Conservation (phyloP, 2,888 invertebrate genomes). For the Thumatha senex region DNA sequence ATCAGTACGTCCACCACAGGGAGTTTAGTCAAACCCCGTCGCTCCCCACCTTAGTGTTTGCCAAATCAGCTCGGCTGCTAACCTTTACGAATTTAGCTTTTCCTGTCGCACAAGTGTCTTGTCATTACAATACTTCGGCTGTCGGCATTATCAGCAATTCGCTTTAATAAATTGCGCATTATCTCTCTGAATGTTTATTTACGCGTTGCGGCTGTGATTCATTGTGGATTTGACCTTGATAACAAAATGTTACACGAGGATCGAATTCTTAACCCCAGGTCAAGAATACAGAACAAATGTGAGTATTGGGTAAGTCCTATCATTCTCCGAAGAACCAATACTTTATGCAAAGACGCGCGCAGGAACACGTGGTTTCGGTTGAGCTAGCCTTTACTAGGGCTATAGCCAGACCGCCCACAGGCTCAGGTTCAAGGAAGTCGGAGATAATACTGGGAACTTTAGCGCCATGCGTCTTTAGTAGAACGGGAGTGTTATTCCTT, state of each 20-base stretch:
- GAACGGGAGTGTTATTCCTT: too few species aligned
- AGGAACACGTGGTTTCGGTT: too few species aligned
- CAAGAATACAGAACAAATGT: not conserved
- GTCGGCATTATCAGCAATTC: constrained; percentile 1
- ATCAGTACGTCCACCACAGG: not conserved
- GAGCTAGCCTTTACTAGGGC: too few species aligned
- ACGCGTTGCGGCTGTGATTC: not conserved
- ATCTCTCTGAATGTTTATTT: not conserved
- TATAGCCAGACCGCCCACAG: too few species aligned
- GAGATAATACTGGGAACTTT: too few species aligned
- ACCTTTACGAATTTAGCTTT: too few species aligned
- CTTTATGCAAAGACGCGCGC: too few species aligned
- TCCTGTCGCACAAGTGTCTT: too few species aligned
- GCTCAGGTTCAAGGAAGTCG: too few species aligned
- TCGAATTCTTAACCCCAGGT: not conserved
- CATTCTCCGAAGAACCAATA: too few species aligned
- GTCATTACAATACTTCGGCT: not conserved
- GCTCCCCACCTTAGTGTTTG: not conserved
- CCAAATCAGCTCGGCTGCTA: not conserved
- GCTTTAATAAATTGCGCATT: constrained; percentile 1
- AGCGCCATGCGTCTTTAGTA: too few species aligned
- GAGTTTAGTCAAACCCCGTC: not conserved
- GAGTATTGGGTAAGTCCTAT: too few species aligned
- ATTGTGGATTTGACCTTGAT: not conserved
- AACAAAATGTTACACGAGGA: not conserved